Base-by-base conservation (phyloP, 2,888 invertebrate species). In the Aporophyla lueneburgensis region DNA sequence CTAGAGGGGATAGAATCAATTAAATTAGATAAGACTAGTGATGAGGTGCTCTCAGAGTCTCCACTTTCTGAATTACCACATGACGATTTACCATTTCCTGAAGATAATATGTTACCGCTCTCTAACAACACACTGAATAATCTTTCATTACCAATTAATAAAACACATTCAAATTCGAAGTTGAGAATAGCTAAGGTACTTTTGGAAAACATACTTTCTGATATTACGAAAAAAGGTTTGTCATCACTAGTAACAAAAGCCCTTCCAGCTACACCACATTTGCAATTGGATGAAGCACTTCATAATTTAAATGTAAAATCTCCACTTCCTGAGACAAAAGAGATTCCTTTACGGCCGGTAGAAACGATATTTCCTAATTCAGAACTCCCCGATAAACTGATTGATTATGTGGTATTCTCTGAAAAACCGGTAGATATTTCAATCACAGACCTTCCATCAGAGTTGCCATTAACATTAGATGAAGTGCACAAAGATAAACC, bases 181-280 rank as follows among this genome's bases (percentile, higher is more conserved):
- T 61, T 81, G 61, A 54, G 14, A 59, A 27, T 56, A 54, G 59
- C 59, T n/a, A 81, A 80, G 56, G 24, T 24, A 53, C 51, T 81
- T 2, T 49, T 76, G 6, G 33, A 76, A 27, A 76, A 76, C 53
- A 56, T 80, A 5, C 33, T 81, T n/a, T 68, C 46, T 43, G 69
- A 75, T 4, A 75, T 81, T 43, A 65, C 12, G 0, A 80, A 73
- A 49, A 40, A 19, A 19, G 24, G 10, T 21, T 63, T 58, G 2
- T 27, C 40, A n/a, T 14, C 63, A n/a, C 6, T 14, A 53, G 51
- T 53, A 46, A 9, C 46, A 24, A 67, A 33, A 46, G 3, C 33
- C 46, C 46, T 9, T 16, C 24, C 53, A 24, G 53, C 21, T 9
- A 62, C 61, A 56, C 12, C 21, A 2, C 10, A 16, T 24, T 27